Base-by-base conservation (phyloP, 2,113 vertebrate species). In the Ophiodon elongatus region DNA sequence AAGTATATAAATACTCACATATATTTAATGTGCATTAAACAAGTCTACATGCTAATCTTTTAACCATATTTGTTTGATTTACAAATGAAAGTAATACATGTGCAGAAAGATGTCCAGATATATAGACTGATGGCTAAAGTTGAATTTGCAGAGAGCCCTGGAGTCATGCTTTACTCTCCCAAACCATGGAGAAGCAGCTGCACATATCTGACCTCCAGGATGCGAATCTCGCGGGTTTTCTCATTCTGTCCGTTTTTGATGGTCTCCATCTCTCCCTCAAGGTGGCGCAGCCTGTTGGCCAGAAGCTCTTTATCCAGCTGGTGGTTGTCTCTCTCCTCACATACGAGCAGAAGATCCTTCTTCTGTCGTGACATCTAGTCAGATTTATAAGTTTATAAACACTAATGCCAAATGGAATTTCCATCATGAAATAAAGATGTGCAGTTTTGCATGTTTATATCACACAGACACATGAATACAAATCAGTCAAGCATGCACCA, bases 231-330 rank as follows among this genome's bases (percentile, higher is more conserved):
- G 8, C 97, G 89, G 7, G 86, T 89, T 41, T 96, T 96, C 37
- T 99, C 98, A 1, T 96, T 97, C 80, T 96, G 95, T 63, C 91
- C 91, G 81, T 94, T 96, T 66, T 92, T 96, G 90, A 95, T 95
- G 79, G 82, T 82, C 54, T 99, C 97, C 0, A 95, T 10, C 80
- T 98, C 98, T 52, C 94, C 95, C 91, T 99, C 96, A 1, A 98
- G 91, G 82, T 96, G 95, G 88, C 94, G 96, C 76, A 99, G 86
- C n/a, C 96, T 94, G 94, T 97, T 97, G 21, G 88, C 87, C 77
- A 98, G 93, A 66, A 99, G 94, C 56, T 99, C 97, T 84, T 96
- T 97, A 59, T 99, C 98, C 88, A 99, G 92, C 76, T 90, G 68
- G 13, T 90, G 93, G 8, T 95, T 94, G 82, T 99, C 98, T 52